These are phyloP conservation scores for Pseudococcus viburni DNA, from an alignment of 2,888 invertebrate species.

Conservation along the genomic window DNA sequence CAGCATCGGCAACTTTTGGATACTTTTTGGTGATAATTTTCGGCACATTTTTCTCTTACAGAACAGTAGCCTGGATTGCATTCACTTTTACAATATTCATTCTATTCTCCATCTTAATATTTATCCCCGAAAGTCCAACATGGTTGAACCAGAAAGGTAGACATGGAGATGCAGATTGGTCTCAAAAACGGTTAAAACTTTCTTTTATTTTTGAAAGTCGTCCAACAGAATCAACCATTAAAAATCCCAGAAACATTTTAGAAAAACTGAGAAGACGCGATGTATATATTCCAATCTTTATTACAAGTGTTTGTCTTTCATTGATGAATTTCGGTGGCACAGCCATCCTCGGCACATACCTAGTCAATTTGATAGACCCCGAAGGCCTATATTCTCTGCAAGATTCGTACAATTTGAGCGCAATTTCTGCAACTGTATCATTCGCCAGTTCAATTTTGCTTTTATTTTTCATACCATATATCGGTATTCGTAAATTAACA, in stretches of 20 bases:
- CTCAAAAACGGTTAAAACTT: constrained; percentile 68
- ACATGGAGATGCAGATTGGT: constrained; percentile 72
- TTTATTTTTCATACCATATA: neutral
- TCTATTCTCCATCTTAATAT: constrained; percentile 70
- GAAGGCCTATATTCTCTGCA: neutral
- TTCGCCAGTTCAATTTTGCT: neutral
- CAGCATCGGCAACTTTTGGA: constrained; percentile 74
- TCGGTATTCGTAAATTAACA: neutral
- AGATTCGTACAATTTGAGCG: constrained; percentile 1
- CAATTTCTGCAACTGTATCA: neutral
- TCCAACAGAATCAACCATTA: neutral
- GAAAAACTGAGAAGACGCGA: neutral
- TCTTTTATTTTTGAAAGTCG: neutral
- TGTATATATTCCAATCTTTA: neutral
- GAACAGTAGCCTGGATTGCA: constrained; percentile 69
- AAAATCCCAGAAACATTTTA: neutral
- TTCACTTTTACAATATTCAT: constrained; percentile 72
- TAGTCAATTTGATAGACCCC: neutral
- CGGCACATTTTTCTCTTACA: constrained; percentile 73
- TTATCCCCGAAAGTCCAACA: constrained; percentile 75
- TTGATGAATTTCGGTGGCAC: neutral
- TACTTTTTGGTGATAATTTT: constrained; percentile 74
- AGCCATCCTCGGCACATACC: neutral
- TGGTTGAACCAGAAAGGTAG: constrained; percentile 74
- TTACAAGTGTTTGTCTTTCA: neutral